phyloP scores from a whole-genome alignment of 1,140 invertebrate species.

The Berghia stephanieae region DNA sequence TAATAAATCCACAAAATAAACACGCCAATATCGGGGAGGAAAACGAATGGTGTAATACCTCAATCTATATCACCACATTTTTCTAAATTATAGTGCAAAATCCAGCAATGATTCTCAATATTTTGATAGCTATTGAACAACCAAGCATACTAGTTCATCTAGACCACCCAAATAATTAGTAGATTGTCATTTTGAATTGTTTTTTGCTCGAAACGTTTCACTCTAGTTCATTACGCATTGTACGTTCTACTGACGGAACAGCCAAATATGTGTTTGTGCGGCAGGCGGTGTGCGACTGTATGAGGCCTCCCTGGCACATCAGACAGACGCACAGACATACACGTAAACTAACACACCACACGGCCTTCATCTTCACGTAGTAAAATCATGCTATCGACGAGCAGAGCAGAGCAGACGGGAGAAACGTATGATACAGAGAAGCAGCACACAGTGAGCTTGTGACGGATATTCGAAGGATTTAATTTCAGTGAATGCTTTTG shows the following conservation, averaged over 20 bases:
- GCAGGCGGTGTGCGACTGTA: background rate
- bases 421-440: background rate
- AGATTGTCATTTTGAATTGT: too few relatives aligned
- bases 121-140: background rate
- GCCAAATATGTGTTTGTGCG: slow-evolving; percentile 18
- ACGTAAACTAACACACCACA: too few relatives aligned
- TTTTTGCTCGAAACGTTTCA: background rate
- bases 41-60: too few relatives aligned
- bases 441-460: background rate
- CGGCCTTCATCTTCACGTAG: too few relatives aligned
- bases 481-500: background rate
- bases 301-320: background rate
- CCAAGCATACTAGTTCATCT: background rate
- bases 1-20: too few relatives aligned
- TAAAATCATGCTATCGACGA: slow-evolving; percentile 11
- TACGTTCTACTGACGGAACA: slow-evolving; percentile 20
- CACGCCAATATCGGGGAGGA: too few relatives aligned
- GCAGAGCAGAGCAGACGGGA: background rate
- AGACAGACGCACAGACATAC: too few relatives aligned
- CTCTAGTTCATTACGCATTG: background rate
- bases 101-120: background rate
- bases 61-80: background rate
- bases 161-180: background rate
- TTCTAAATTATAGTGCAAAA: background rate
- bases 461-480: too few relatives aligned